Evolutionary conservation across 2,888 invertebrate genomes (phyloP).

Genomic region (Galerucella nymphaeae): DNA sequence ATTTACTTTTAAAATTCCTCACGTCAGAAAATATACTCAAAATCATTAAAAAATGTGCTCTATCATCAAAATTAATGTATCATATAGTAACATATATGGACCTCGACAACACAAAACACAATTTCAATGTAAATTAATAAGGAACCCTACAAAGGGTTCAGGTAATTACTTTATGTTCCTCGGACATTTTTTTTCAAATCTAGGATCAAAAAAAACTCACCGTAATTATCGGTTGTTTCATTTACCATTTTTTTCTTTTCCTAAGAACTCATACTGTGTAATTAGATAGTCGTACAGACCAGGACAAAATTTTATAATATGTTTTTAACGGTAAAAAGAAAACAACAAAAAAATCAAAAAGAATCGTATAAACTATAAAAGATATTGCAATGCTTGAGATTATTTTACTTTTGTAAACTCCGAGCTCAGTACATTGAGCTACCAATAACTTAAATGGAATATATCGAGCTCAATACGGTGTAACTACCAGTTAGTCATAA

Average conservation of each 20-base stretch:
- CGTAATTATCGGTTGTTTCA: conserved; percentile 15
- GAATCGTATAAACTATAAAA: neutral
- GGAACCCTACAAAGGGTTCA: conserved; percentile 44
- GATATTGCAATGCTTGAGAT: neutral
- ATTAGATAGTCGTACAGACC: conserved; percentile 5
- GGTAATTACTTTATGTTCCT: conserved; percentile 43
- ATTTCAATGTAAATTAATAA: conserved; percentile 45
- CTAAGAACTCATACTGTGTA: conserved; percentile 11
- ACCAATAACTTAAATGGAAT: too few relatives aligned
- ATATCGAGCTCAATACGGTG: too few relatives aligned
- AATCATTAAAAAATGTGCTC: conserved; percentile 55
- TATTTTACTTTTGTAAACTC: too few relatives aligned
- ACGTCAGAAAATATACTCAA: conserved; percentile 45
- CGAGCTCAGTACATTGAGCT: too few relatives aligned
- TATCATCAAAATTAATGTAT: conserved; percentile 56
- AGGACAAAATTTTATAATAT: neutral
- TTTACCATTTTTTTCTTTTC: conserved; percentile 10
- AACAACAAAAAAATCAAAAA: neutral
- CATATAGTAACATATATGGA: conserved; percentile 37
- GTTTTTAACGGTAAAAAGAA: neutral
- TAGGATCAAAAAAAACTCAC: conserved; percentile 31
- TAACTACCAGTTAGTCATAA: too few relatives aligned
- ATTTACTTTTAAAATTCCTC: conserved; percentile 46
- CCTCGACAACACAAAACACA: conserved; percentile 27
- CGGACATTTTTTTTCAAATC: conserved; percentile 32